Conservation (phyloP, 2,888 invertebrate genomes). For the Drosophila suboccidentalis region DNA sequence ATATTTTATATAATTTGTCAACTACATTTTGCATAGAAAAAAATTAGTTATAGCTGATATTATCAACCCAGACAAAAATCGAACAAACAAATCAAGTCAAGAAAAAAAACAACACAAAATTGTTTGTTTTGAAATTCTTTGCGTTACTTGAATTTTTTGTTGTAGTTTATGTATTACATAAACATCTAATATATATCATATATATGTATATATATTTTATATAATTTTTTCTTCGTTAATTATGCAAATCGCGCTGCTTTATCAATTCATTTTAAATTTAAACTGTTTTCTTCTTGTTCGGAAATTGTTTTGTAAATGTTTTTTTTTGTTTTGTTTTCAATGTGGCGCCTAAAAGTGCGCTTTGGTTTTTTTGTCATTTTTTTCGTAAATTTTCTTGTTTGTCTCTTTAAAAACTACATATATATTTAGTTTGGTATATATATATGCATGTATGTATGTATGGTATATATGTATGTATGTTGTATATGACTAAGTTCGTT, state of each 20-base stretch:
- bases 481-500: constrained; percentile 52
- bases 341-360: constrained; percentile 48
- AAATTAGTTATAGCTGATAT: constrained; percentile 60
- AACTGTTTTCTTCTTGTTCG: constrained; percentile 6
- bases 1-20: constrained; percentile 50
- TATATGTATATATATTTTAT: constrained; percentile 33
- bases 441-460: constrained; percentile 7
- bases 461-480: constrained; percentile 35
- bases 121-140: constrained; percentile 25
- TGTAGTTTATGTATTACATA: constrained; percentile 68
- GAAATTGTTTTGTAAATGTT: constrained; percentile 7
- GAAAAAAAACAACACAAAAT: constrained; percentile 10
- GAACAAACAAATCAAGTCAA: constrained; percentile 29
- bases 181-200: constrained; percentile 47
- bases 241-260: constrained; percentile 66
- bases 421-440: constrained; percentile 6
- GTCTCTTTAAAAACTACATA: too few relatives aligned
- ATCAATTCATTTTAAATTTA: constrained; percentile 41
- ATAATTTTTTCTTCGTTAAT: constrained; percentile 23
- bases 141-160: constrained; percentile 13
- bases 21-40: constrained; percentile 74
- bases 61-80: constrained; percentile 40
- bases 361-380: constrained; percentile 15
- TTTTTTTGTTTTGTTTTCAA: constrained; percentile 1
- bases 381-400: background rate